Evolutionary conservation across 2,113 vertebrate species (phyloP).

Genomic region (Planiliza haematocheilus): DNA sequence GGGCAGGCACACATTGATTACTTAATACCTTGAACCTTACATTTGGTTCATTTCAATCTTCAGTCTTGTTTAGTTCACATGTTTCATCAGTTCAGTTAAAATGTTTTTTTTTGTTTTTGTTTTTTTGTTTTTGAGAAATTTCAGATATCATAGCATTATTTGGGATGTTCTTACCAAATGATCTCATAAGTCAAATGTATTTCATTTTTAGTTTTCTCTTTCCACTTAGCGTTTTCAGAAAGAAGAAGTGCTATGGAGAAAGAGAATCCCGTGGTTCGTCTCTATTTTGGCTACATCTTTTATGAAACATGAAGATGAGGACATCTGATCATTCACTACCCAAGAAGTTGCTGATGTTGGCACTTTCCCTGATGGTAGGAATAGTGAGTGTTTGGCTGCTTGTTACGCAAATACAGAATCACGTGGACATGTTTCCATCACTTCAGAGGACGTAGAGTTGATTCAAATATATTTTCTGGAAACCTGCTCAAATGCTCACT

Average conservation of each 20-base stretch:
- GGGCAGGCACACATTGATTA: background rate
- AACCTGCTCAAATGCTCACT: background rate
- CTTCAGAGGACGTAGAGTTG: background rate
- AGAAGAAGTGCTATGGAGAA: constrained; percentile 59
- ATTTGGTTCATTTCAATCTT: background rate
- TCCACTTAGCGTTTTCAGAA: constrained; percentile 21
- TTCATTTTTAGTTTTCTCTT: background rate
- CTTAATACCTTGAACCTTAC: background rate
- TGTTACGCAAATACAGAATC: constrained; percentile 8
- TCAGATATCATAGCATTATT: background rate
- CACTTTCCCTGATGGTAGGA: constrained; percentile 16
- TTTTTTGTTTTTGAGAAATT: background rate
- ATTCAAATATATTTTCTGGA: background rate
- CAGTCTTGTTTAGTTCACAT: background rate
- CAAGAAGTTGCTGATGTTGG: constrained; percentile 39
- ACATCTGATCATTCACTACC: constrained; percentile 7
- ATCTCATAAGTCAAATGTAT: constrained; percentile 9
- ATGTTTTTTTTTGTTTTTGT: too few relatives aligned
- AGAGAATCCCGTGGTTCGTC: constrained; percentile 25
- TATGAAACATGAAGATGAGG: background rate
- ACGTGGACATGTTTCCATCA: background rate
- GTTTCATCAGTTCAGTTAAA: background rate
- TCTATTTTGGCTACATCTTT: constrained; percentile 5
- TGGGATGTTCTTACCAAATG: background rate
- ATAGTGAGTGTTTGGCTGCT: background rate